Evolutionary conservation across 2,797 vertebrate species (phyloP).

Genomic region (Alcedo atthis): DNA sequence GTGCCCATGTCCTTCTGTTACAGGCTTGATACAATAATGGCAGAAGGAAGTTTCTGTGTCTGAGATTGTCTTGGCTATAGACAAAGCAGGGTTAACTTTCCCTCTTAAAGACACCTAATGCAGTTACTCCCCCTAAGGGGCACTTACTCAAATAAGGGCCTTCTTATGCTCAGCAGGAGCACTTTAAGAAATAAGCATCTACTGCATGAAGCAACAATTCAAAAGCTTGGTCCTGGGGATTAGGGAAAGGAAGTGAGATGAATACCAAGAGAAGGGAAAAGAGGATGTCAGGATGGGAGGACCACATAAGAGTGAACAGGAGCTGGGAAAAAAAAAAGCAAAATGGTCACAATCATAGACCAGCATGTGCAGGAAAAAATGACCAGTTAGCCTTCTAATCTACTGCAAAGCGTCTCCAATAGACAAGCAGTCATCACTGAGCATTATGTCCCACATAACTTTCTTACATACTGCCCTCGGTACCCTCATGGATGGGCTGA

Average conservation of each 20-base stretch:
- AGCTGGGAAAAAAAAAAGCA: not conserved
- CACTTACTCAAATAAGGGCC: not conserved
- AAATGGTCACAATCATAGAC: not conserved
- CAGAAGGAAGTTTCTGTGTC: not conserved
- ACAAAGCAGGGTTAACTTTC: not conserved
- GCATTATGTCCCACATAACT: not conserved
- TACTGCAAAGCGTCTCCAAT: not conserved
- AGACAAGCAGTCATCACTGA: not conserved
- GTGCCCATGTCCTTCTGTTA: not conserved
- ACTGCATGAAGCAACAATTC: not conserved
- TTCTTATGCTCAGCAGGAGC: not conserved
- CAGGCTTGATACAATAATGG: not conserved
- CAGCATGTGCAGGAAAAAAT: not conserved
- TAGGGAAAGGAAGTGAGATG: not conserved
- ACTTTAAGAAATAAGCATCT: not conserved
- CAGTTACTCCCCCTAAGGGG: fast-evolving
- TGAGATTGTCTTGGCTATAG: not conserved
- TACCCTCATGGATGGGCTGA: not conserved
- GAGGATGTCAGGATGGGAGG: not conserved
- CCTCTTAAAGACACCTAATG: not conserved
- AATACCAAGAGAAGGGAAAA: not conserved
- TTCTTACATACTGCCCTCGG: not conserved
- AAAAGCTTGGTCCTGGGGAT: not conserved
- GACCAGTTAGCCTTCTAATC: not conserved
- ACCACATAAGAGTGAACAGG: not conserved